phyloP scores from a whole-genome alignment of 1,140 invertebrate species.

The Drosophila arizonae region DNA sequence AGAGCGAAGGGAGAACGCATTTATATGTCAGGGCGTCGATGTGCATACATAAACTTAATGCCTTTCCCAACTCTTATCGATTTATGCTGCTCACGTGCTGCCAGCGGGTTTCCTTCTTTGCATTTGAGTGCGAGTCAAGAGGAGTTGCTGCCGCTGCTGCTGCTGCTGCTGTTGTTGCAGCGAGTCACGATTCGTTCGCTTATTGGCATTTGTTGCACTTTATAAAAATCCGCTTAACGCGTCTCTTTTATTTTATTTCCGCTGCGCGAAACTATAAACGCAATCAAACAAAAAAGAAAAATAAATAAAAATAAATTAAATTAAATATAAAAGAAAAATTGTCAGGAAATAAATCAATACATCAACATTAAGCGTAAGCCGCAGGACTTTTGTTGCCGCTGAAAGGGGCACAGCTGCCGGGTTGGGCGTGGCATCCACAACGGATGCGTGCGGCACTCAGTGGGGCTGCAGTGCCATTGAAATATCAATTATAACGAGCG shows the following conservation, averaged over 20 bases:
- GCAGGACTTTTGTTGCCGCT: constrained; percentile 28
- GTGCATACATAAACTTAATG: constrained; percentile 75
- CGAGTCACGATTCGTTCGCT: constrained; percentile 41
- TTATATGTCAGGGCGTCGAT: constrained; percentile 62
- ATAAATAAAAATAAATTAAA: constrained; percentile 27
- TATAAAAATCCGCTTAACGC: constrained; percentile 77
- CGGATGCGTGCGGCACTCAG: not conserved
- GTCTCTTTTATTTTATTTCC: constrained; percentile 6
- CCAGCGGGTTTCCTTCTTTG: constrained; percentile 21
- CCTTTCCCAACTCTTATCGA: constrained; percentile 41
- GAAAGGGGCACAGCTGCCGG: not conserved
- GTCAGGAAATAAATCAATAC: constrained; percentile 50
- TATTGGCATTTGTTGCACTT: constrained; percentile 80
- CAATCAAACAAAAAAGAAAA: constrained; percentile 60
- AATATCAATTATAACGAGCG: constrained; percentile 70
- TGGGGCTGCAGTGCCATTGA: constrained; percentile 41
- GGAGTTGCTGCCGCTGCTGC: too few species aligned
- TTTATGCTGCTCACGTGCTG: constrained; percentile 69
- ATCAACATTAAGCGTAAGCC: constrained; percentile 64
- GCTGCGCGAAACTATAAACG: constrained; percentile 45
- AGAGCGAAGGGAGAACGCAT: constrained; percentile 17
- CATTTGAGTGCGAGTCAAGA: constrained; percentile 12
- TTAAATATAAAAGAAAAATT: constrained; percentile 32
- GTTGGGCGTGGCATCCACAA: not conserved
- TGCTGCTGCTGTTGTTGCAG: constrained; percentile 8